Evolutionary conservation across 2,888 invertebrate genomes (phyloP).

Genomic region (Cataglyphis cursor): DNA sequence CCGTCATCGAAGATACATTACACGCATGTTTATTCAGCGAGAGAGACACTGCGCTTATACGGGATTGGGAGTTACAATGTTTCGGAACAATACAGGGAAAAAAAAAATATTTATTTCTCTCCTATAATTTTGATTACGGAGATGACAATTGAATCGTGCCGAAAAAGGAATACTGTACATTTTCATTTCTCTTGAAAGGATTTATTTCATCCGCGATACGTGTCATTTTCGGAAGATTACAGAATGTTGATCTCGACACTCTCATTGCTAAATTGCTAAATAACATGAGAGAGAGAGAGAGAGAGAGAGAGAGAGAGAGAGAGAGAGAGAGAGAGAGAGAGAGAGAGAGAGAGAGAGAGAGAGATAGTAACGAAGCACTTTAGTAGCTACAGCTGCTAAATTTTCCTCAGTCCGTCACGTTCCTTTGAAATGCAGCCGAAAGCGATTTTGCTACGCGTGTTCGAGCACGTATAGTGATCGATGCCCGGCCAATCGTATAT

Average conservation of each 20-base stretch:
- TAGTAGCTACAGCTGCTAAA: slow-evolving; percentile 45
- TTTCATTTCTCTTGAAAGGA: not conserved
- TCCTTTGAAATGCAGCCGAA: slow-evolving; percentile 48
- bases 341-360: too few relatives aligned
- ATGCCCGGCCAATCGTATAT: slow-evolving; percentile 48
- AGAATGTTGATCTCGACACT: not conserved
- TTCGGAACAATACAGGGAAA: not conserved
- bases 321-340: not conserved
- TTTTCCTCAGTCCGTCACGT: slow-evolving; percentile 45
- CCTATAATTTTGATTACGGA: not conserved
- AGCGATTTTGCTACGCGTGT: slow-evolving; percentile 41
- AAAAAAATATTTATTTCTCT: not conserved
- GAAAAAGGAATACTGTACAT: not conserved
- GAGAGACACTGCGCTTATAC: too few relatives aligned
- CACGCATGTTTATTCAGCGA: not conserved
- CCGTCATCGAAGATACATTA: not conserved
- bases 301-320: too few relatives aligned
- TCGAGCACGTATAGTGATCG: slow-evolving; percentile 35
- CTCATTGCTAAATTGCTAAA: slow-evolving; percentile 39
- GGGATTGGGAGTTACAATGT: not conserved
- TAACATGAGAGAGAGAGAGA: not conserved
- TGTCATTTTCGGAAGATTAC: slow-evolving; percentile 6
- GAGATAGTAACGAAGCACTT: slow-evolving; percentile 42
- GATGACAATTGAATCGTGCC: not conserved
- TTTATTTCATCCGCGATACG: not conserved